Evolutionary conservation across 2,797 vertebrate species (phyloP).

Genomic region (Argya squamiceps): DNA sequence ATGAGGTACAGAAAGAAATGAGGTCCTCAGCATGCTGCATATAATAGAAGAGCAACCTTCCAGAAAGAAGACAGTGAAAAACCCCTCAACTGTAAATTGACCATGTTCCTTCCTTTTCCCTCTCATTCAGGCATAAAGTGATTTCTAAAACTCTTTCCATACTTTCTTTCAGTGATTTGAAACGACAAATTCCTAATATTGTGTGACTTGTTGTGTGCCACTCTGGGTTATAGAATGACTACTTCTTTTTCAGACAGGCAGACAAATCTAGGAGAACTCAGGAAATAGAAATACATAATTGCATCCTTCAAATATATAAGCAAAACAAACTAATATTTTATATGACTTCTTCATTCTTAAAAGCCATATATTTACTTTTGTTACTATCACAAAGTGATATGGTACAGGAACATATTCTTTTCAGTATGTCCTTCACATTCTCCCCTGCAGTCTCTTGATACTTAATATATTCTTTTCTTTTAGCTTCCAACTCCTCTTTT

Average conservation of each 20-base stretch:
- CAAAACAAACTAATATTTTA: constrained; percentile 7
- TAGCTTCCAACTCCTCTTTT: constrained; percentile 59
- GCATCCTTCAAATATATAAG: background rate
- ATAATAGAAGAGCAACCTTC: background rate
- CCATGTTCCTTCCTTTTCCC: background rate
- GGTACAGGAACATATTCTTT: constrained; percentile 1
- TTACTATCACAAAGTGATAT: background rate
- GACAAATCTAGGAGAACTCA: background rate
- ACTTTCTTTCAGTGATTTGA: background rate
- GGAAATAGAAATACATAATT: background rate
- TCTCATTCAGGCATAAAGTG: background rate
- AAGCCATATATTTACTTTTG: constrained; percentile 7
- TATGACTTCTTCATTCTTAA: constrained; percentile 16
- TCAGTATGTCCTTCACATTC: constrained; percentile 41
- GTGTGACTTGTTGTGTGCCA: background rate
- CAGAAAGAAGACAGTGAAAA: background rate
- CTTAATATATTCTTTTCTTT: constrained; percentile 54
- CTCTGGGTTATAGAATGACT: background rate
- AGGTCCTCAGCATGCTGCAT: background rate
- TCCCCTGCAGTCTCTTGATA: constrained; percentile 36
- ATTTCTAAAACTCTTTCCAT: background rate
- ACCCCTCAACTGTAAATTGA: background rate
- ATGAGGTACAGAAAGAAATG: constrained; percentile 6
- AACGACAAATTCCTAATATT: background rate
- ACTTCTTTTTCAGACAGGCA: background rate